phyloP scores from a whole-genome alignment of 2,888 invertebrate species.

The Lycia hirtaria region DNA sequence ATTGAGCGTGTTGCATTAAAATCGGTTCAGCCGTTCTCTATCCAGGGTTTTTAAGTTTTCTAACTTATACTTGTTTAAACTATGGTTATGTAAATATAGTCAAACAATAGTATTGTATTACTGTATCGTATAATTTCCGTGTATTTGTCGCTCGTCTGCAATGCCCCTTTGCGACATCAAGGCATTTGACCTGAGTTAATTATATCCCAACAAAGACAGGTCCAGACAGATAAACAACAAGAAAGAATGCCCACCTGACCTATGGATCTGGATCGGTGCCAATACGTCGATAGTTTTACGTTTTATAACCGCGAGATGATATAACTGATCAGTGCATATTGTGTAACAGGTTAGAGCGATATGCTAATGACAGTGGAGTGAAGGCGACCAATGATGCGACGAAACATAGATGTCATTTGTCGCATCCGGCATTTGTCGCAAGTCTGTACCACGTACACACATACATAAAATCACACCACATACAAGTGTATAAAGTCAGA shows the following conservation, averaged over 20 bases:
- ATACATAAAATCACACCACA: too few relatives aligned
- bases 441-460: constrained; percentile 1
- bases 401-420: constrained; percentile 6
- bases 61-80: neutral
- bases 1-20: too few relatives aligned
- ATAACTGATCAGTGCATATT: constrained; percentile 36
- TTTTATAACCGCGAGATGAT: constrained; percentile 41
- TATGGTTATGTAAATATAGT: neutral
- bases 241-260: constrained; percentile 56
- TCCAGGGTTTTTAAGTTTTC: neutral
- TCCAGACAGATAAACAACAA: constrained; percentile 35
- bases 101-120: too few relatives aligned
- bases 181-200: constrained; percentile 48
- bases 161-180: constrained; percentile 4
- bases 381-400: constrained; percentile 14
- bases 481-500: too few relatives aligned
- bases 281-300: constrained; percentile 58
- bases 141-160: constrained; percentile 6
- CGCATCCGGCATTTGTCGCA: constrained; percentile 18
- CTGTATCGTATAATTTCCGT: too few relatives aligned
- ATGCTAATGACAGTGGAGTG: constrained; percentile 14
- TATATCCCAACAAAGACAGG: constrained; percentile 40
- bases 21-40: too few relatives aligned
- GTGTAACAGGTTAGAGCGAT: neutral
- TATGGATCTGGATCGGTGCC: constrained; percentile 64